Percentiles rank a stretch among this genome's conserved stretches.
Evolutionary conservation across 2,888 invertebrate species (phyloP).

Genomic region (Xylocampa areola): DNA sequence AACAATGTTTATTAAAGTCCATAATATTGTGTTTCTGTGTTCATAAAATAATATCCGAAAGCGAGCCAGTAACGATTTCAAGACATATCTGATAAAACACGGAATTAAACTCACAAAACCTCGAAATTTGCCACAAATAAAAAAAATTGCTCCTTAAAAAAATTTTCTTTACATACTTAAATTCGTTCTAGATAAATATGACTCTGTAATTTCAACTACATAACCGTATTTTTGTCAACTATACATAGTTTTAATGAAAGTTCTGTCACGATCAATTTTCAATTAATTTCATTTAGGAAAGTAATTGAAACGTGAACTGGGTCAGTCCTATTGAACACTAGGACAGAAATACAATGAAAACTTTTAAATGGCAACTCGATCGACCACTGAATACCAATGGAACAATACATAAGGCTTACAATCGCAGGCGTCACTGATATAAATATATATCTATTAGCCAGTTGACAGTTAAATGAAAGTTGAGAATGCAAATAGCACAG

Average conservation of each 20-base stretch:
- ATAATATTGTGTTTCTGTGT: too few relatives aligned
- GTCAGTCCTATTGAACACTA: conserved; percentile 1
- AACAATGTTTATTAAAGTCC: too few relatives aligned
- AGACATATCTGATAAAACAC: too few relatives aligned
- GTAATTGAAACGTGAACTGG: conserved; percentile 18
- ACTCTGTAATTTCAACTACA: too few relatives aligned
- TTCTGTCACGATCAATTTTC: conserved; percentile 2
- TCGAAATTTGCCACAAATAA: too few relatives aligned
- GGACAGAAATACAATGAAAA: conserved; percentile 20
- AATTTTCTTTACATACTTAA: too few relatives aligned
- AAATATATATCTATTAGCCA: conserved; percentile 1
- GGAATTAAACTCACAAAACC: too few relatives aligned
- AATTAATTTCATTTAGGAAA: conserved; percentile 46
- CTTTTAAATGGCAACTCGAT: conserved; percentile 6
- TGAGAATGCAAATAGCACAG: neutral
- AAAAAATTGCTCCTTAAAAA: too few relatives aligned
- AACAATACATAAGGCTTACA: conserved; percentile 29
- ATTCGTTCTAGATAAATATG: neutral
- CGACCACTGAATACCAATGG: neutral
- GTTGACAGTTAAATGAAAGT: conserved; percentile 14
- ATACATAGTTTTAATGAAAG: neutral
- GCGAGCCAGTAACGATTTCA: too few relatives aligned
- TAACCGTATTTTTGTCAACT: too few relatives aligned
- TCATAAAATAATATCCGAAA: too few relatives aligned
- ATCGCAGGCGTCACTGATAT: conserved; percentile 2